phyloP scores from a whole-genome alignment of 1,140 invertebrate species.

The Drosophila aff. region DNA sequence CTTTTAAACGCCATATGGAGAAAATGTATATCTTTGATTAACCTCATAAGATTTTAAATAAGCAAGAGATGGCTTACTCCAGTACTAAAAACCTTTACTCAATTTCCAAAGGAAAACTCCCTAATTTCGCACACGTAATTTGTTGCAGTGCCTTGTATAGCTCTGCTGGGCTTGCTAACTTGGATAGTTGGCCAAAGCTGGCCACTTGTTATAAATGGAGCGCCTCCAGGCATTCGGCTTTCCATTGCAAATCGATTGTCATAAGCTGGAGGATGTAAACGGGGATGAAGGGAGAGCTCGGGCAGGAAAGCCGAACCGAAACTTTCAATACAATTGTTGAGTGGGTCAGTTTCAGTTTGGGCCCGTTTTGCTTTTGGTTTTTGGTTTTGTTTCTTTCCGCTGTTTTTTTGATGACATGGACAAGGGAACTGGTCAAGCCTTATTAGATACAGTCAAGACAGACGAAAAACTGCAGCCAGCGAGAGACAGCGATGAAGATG shows the following conservation, averaged over 20 bases:
- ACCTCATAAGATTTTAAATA: too few relatives aligned
- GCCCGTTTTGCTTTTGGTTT: conserved; percentile 5
- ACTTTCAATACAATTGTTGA: conserved; percentile 59
- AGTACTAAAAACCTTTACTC: too few relatives aligned
- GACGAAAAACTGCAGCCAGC: conserved; percentile 21
- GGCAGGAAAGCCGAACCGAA: conserved; percentile 20
- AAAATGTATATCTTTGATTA: too few relatives aligned
- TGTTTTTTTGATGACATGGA: conserved; percentile 40
- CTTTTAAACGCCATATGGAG: too few relatives aligned
- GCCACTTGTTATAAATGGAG: conserved; percentile 82
- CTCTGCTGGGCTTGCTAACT: conserved; percentile 17
- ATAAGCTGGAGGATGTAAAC: conserved; percentile 55
- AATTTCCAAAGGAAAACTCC: too few relatives aligned
- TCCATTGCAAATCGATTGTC: conserved; percentile 84
- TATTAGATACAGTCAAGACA: conserved; percentile 49
- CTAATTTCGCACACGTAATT: background rate
- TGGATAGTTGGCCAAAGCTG: conserved; percentile 43
- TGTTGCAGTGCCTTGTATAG: conserved; percentile 10
- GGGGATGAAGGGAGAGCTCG: conserved; percentile 11
- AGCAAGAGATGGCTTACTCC: too few relatives aligned
- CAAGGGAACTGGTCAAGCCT: conserved; percentile 56
- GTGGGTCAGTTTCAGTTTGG: conserved; percentile 56
- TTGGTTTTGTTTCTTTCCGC: conserved; percentile 12
- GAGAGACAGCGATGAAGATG: conserved; percentile 37
- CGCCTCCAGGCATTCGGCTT: conserved; percentile 71